phyloP scores from a whole-genome alignment of 2,797 vertebrate species.

The Hydrolagus colliei region DNA sequence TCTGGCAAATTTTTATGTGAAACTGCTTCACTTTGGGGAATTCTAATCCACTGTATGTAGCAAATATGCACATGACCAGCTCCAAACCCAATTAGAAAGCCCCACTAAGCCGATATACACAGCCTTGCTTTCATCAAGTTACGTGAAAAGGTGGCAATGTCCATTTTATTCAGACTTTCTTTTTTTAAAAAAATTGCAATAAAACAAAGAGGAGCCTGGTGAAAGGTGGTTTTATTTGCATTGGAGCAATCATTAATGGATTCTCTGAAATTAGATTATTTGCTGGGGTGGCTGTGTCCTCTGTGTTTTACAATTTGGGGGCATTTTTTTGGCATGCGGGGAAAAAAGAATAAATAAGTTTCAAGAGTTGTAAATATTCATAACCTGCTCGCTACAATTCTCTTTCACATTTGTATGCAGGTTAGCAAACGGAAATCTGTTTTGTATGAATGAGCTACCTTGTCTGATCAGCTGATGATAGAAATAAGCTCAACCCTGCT shows the following conservation, averaged over 20 bases:
- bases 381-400: neutral
- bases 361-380: neutral
- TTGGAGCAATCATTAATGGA: neutral
- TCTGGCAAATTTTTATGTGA: neutral
- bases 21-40: constrained; percentile 4
- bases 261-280: neutral
- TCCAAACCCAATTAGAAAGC: neutral
- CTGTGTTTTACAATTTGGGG: neutral
- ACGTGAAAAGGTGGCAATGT: neutral
- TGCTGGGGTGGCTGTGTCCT: neutral
- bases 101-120: neutral
- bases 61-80: neutral
- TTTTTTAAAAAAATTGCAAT: neutral
- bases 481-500: too few species aligned
- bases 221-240: neutral
- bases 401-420: neutral
- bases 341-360: neutral
- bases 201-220: neutral
- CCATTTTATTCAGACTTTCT: neutral
- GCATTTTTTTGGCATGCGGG: neutral
- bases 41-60: neutral
- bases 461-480: too few species aligned
- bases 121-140: neutral
- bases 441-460: too few species aligned
- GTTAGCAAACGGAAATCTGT: too few species aligned